Base-by-base conservation (phyloP, 2,113 vertebrate genomes). In the Calcarius ornatus region DNA sequence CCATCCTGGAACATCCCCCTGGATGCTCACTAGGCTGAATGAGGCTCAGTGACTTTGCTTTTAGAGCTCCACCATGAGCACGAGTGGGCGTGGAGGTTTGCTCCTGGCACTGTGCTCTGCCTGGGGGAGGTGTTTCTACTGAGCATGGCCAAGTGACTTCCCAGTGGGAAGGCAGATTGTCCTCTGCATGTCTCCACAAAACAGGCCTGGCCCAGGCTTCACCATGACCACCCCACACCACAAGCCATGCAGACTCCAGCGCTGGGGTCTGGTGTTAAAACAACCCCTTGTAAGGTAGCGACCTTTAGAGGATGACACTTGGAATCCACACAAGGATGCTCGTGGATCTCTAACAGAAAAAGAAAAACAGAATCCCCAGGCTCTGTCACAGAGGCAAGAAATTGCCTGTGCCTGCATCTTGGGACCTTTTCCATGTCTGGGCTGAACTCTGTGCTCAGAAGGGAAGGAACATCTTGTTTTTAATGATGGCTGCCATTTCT, bases 281-380 rank as follows among this genome's bases (percentile, higher is more conserved):
- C 11, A n/a, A n/a, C n/a, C n/a, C n/a, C n/a, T n/a, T n/a, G n/a
- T n/a, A n/a, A n/a, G n/a, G n/a, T n/a, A n/a, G n/a, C n/a, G n/a
- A n/a, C n/a, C n/a, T n/a, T n/a, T n/a, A n/a, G n/a, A n/a, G 31
- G 64, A 48, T 30, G 38, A 15, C 28, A 25, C 30, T 22, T 0
- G 2, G 57, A 75, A 61, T 38, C 35, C 3, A 3, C 40, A 40
- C 19, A 42, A 48, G 33, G 35, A 54, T 38, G 51, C 28, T 64
- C 0, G 0, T 48, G 57, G 51, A 53, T n/a, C 30, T 8, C n/a
- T 19, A 15, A 3, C 17, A 77, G 11, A 40, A 43, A 42, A 43
- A 31, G 22, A 47, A 31, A 53, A 11, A 68, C 42, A 81, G 70
- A 60, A 47, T 9, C 4, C 30, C 40, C 43, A 63, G 35, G 38